These are phyloP conservation scores for Nibea coibor DNA, from an alignment of 2,113 vertebrate genomes.

Conservation along the genomic window DNA sequence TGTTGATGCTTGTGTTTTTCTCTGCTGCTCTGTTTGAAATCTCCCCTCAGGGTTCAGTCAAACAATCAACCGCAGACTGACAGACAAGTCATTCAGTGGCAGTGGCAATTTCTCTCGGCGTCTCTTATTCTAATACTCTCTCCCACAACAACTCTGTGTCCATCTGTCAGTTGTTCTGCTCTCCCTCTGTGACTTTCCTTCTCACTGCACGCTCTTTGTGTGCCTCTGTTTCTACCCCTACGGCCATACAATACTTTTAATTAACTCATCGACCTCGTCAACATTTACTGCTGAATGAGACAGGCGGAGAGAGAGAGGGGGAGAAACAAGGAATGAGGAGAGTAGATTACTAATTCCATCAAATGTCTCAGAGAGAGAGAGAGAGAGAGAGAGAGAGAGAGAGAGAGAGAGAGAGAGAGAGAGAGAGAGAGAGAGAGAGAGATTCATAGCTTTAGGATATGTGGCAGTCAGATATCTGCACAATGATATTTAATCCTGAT, in stretches of 20 bases:
- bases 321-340: neutral
- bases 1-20: conserved; percentile 19
- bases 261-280: conserved; percentile 78
- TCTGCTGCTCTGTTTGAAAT: conserved; percentile 27
- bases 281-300: conserved; percentile 67
- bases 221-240: conserved; percentile 39
- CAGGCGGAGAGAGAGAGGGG: conserved; percentile 7
- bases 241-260: conserved; percentile 70
- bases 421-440: neutral
- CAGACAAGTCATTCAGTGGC: conserved; percentile 40
- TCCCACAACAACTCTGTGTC: conserved; percentile 16
- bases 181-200: conserved; percentile 42
- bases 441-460: conserved; percentile 20
- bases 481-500: conserved; percentile 16
- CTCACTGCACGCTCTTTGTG: conserved; percentile 38
- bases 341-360: conserved; percentile 57
- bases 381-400: conserved; percentile 12
- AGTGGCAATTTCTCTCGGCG: conserved; percentile 28
- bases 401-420: conserved; percentile 20
- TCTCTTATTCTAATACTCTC: neutral
- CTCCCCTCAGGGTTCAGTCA: conserved; percentile 49
- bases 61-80: conserved; percentile 54
- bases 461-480: conserved; percentile 22
- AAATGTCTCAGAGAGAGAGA: conserved; percentile 32
- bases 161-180: conserved; percentile 49